Evolutionary conservation across 2,113 vertebrate genomes (phyloP), one percentile per base, ranked within the genome.

Genomic region (Myotis brandtii): DNA sequence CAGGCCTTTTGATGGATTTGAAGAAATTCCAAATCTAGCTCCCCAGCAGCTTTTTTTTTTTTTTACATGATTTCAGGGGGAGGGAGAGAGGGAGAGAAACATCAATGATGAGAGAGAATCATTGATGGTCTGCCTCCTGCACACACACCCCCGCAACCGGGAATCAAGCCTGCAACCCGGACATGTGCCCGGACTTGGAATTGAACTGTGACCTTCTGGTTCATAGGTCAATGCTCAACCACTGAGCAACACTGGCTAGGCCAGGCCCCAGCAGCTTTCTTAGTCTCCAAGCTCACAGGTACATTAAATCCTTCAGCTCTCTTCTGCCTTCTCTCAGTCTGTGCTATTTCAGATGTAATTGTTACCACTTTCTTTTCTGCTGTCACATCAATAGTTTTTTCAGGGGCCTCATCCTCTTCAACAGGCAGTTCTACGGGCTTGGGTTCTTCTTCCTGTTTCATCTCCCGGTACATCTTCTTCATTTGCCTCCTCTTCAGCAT

Each of bases 391-490:
- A 98, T 82, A 1, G 97, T 89, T 83, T 98, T 50, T 50, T 95
- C 97, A 34, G 98, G 97, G 11, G 97, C 96, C n/a, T 98, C 98
- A 50, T 98, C 98, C 5, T 92, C 97, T 97, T 98, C 98, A 85
- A 82, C 76, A 4, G 98, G 98, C 1, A 95, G 93, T 72, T 98
- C 98, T 56, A 64, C 21, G 0, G 98, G 97, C 67, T 98, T 98
- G 84, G 95, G 98, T 94, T 98, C 98, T 97, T 98, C 98, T 77
- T 98, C 98, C 98, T 11, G 99, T 97, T 86, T 99, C 99, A 86
- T 99, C 99, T 93, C 98, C 99, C 97, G 99, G 97, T 52, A 99
- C 99, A 10, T 99, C 99, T 94, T 99, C 99, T 46, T 99, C 99
- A 86, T 99, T 99, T 3, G 99, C 99, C 0, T 99, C 99, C 77